Base-by-base conservation (phyloP, 2,797 vertebrate genomes). In the Enteromius paludinosus region DNA sequence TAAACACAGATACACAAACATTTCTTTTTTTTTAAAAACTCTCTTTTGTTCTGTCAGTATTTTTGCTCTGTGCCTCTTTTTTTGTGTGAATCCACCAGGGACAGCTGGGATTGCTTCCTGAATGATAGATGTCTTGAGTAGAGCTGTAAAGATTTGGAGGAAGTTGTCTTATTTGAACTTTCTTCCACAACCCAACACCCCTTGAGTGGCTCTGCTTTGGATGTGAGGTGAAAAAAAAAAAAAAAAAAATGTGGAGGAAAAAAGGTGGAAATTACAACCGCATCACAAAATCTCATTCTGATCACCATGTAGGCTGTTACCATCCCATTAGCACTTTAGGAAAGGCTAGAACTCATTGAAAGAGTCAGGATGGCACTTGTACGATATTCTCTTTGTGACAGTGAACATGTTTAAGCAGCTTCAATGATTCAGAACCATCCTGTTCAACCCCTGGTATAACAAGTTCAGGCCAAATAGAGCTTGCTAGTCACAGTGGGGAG, bases 341-440 rank as follows among this genome's bases (percentile, higher is more conserved):
- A 54, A n/a, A 2, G n/a, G 15, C n/a, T 43, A 25, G 7, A 66
- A 66, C 15, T 65, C 45, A 66, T 11, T 82, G 33, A 7, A 75
- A 74, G 18, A 66, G 66, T 56, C 23, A 45, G 35, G 23, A 11
- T 66, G 11, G 80, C 1, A 14, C 30, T 41, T 81, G 41, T 62
- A 77, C 59, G 30, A 73, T 20, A 66, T 4, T 28, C 11, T 64
- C 20, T 38, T 59, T 30, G 69, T 65, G 68, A 59, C 20, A 54
- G 69, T 35, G 68, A 72, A 68, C 14, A 17, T n/a, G 28, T 78
- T 18, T 79, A 68, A n/a, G 52, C 52, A 66, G 15, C 43, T 82
- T 78, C 38, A 70, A 68, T 70, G 81, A 83, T 82, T 73, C 41
- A 74, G 62, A 43, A 17, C 28, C 49, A 43, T 30, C 35, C 28